phyloP scores from a whole-genome alignment of 2,888 invertebrate species.

The Cryptosula pallasiana region DNA sequence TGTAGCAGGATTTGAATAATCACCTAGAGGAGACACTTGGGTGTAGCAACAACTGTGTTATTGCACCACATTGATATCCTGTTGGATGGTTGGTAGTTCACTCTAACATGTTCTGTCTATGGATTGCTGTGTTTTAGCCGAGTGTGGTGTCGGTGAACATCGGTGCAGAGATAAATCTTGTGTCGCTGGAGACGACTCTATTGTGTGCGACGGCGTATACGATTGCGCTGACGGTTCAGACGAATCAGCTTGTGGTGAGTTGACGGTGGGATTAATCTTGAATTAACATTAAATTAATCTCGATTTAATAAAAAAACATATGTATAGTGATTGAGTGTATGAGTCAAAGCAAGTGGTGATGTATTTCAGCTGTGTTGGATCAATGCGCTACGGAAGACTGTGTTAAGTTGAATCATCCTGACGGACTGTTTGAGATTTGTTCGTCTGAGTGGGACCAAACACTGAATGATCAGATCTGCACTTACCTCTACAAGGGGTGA shows the following conservation, averaged over 20 bases:
- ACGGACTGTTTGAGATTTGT: constrained; percentile 9
- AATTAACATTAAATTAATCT: too few relatives aligned
- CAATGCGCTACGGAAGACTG: constrained; percentile 4
- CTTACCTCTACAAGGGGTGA: constrained; percentile 11
- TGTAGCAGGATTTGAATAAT: too few relatives aligned
- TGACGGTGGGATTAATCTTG: too few relatives aligned
- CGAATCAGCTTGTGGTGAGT: constrained; percentile 29
- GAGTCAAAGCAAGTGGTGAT: too few relatives aligned
- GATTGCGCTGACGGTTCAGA: constrained; percentile 29
- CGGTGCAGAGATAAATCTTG: constrained; percentile 40
- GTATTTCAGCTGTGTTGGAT: not conserved
- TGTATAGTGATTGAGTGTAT: too few relatives aligned
- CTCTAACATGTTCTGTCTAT: too few relatives aligned
- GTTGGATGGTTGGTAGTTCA: too few relatives aligned
- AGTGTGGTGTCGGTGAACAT: constrained; percentile 26
- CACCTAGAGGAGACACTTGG: too few relatives aligned
- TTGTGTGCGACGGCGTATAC: constrained; percentile 28
- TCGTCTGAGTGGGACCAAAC: not conserved
- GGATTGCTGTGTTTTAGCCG: too few relatives aligned
- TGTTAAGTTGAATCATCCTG: not conserved
- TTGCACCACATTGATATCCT: too few relatives aligned
- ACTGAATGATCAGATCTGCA: constrained; percentile 23
- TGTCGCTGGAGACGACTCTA: constrained; percentile 27
- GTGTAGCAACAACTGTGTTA: too few relatives aligned
- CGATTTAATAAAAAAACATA: too few relatives aligned